phyloP scores from a whole-genome alignment of 2,113 vertebrate genomes.

The Anarrhichthys ocellatus region DNA sequence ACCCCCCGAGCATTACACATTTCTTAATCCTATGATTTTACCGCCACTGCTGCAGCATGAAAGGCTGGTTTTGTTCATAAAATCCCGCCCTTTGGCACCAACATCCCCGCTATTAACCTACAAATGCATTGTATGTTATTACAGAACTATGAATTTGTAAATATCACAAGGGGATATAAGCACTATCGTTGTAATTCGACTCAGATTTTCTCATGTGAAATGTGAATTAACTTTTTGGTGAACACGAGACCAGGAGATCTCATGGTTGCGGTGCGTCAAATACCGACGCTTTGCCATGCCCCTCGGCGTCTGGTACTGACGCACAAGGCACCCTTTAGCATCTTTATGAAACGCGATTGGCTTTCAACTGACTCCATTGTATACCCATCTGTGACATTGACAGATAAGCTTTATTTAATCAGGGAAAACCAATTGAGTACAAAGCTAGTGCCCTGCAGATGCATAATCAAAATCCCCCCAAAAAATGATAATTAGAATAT shows the following conservation, averaged over 20 bases:
- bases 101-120: not conserved
- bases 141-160: not conserved
- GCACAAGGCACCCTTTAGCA: too few species aligned
- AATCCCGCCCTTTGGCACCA: constrained; percentile 15
- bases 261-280: too few species aligned
- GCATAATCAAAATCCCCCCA: not conserved
- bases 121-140: not conserved
- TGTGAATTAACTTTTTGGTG: too few species aligned
- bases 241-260: too few species aligned
- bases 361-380: too few species aligned
- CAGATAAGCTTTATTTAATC: not conserved
- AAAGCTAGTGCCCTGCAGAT: not conserved
- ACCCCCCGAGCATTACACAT: constrained; percentile 33
- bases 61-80: constrained; percentile 59
- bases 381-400: too few species aligned
- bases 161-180: not conserved
- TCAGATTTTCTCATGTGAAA: too few species aligned
- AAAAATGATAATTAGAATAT: not conserved
- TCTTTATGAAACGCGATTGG: too few species aligned
- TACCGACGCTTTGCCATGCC: too few species aligned
- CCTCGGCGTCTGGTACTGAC: too few species aligned
- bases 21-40: constrained; percentile 56
- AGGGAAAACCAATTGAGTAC: not conserved
- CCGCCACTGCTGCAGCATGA: constrained; percentile 41
- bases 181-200: too few species aligned